Evolutionary conservation across 2,888 invertebrate genomes (phyloP), one percentile per base, ranked within the genome.

Genomic region (Monopis laevigella): DNA sequence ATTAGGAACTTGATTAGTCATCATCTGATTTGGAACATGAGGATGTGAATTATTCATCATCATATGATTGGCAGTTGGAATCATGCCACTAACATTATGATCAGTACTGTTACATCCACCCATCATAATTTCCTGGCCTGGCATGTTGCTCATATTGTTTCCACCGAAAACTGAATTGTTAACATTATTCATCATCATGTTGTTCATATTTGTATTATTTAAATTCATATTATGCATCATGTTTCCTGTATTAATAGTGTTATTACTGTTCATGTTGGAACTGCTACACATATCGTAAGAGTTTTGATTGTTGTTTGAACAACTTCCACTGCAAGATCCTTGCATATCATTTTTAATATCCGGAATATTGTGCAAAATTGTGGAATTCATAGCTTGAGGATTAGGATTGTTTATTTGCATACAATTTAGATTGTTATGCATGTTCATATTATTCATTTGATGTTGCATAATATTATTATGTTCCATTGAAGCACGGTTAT

Each of bases 261-360:
- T 56, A 42, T 53, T 70, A 17, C 65, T 41, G 47, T 65, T 73
- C 53, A 75, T 62, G 50, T 69, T 75, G 3, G 68, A 48, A 35
- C 39, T 42, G 3, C 44, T 28, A 48, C 78, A 78, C 47, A 80
- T 65, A 44, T 80, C 80, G 58, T 75, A 75, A 3, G 69, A 53
- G 43, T 60, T 60, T 49, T 69, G 73, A 47, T 60, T 64, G 44
- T 63, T 74, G 43, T 67, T 75, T 12, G 77, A 59, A 46, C 80
- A 80, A 50, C 69, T 77, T 4, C 75, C 78, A 48, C 74, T 64
- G 46, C 80, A 80, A 3, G 75, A 66, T 50, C 63, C 74, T 55
- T 74, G 71, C 26, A 78, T 74, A 50, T 80, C 80, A 52, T 70
- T 78, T 57, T 80, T 80, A 17, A 80, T 81, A 45, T 81, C 81